Evolutionary conservation across 2,888 invertebrate species (phyloP), one percentile per base, ranked within the genome.

Genomic region (Amblyteles armatorius): DNA sequence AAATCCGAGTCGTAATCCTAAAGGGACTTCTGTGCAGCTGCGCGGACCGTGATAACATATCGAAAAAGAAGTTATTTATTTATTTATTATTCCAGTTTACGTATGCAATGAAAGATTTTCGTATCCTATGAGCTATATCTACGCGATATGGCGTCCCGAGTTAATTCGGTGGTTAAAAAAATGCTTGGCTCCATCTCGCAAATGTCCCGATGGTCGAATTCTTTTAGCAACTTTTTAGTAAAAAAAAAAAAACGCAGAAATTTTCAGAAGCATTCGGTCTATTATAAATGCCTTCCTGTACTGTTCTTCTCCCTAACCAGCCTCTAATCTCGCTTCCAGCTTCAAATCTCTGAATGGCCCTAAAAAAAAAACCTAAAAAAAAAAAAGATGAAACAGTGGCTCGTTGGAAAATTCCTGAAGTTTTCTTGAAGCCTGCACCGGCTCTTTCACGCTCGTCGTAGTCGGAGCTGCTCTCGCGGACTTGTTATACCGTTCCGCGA

Each of bases 401-500:
- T 71, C 36, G 57, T 76, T 71, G 55, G 22, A 40, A 11, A 50
- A 36, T 16, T 52, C 16, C n/a, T 29, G 65, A 76, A 76, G 50
- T 76, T 76, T 76, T 36, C 22, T n/a, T 16, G 50, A 76, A 67
- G 36, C 65, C 55, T 67, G 50, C 52, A 76, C 65, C 22, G 26
- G 29, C 26, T 60, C 16, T 60, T 13, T 22, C 40, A 16, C n/a
- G 26, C 40, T 60, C 63, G 40, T 48, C 29, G 16, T 22, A 22
- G 33, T 63, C 63, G 11, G 68, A 57, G 68, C 67, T 22, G 50
- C 74, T 52, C 74, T 68, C 22, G 13, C 72, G 19, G 48, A 55
- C 78, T 84, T 73, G 78, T 74, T 74, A 69, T 48, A 69, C 22
- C 22, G 57, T 84, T 82, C 57, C 73, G 74, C 67, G 36, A 55